Evolutionary conservation across 1,140 invertebrate species (phyloP), one percentile per base, ranked within the genome.

Genomic region (Cotesia vestalis): DNA sequence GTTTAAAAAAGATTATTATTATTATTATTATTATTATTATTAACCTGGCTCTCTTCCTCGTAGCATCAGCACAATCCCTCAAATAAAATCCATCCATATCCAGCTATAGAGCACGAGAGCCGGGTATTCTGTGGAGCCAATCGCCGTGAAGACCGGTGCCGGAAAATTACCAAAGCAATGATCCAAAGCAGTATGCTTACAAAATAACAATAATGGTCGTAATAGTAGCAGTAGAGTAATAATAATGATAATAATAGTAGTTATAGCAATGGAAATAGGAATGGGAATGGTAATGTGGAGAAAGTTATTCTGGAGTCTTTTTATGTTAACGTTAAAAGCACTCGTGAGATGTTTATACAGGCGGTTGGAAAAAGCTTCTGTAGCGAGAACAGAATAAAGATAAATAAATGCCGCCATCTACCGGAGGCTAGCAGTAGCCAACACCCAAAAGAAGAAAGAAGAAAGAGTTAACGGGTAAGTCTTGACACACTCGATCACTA

Each of bases 91-190:
- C 40, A 46, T 46, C 40, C 40, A 46, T 46, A 46, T 46, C 40
- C 20, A 36, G n/a, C 6, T 55, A 68, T 35, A 52, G 14, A 68
- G 8, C 38, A 57, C 12, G 17, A 68, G 36, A 59, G 40, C 34
- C 53, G 40, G 8, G 8, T 52, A 12, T 70, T 70, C 36, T 27
- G 40, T 60, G 69, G 55, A 69, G 66, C 69, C 75, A 72, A 74
- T 76, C 66, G 72, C 46, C 69, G 61, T 60, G 66, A 69, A 75
- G 74, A 81, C 78, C 76, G 79, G 80, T 80, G 77, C 79, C 78
- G 80, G 81, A 81, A 83, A 83, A 82, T 81, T 81, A 81, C 77
- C 71, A 72, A 66, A 40, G 51, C 36, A 46, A 69, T 69, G 38
- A 60, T 69, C 55, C 34, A 38, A 6, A 46, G 40, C 8, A 46